phyloP scores from a whole-genome alignment of 2,797 vertebrate genomes.

The Microtus agrestis region DNA sequence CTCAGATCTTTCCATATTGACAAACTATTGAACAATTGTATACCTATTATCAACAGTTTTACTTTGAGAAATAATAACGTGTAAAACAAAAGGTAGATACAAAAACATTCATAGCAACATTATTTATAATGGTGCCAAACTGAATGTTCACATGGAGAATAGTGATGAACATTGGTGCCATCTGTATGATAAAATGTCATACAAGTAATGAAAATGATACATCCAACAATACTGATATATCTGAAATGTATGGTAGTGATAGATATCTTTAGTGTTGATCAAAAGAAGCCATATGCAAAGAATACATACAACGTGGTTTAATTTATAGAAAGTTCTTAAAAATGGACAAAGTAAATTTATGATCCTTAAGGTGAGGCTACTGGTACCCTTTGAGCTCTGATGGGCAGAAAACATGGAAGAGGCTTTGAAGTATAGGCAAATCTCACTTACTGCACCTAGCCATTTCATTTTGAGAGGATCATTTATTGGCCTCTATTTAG shows the following conservation, averaged over 20 bases:
- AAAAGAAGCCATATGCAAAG: constrained; percentile 30
- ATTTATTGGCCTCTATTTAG: constrained; percentile 48
- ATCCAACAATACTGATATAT: background rate
- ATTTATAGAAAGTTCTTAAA: constrained; percentile 48
- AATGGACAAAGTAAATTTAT: background rate
- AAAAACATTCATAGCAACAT: constrained; percentile 13
- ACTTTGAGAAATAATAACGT: constrained; percentile 24
- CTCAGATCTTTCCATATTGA: background rate
- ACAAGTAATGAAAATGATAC: constrained; percentile 27
- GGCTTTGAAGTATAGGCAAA: background rate
- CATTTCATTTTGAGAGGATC: background rate
- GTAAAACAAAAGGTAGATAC: background rate
- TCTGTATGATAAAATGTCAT: background rate
- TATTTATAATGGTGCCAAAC: background rate
- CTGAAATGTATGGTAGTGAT: background rate
- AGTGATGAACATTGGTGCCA: background rate
- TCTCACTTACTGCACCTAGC: background rate
- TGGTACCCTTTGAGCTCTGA: background rate
- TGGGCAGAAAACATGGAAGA: background rate
- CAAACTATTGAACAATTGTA: constrained; percentile 35
- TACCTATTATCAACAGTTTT: background rate
- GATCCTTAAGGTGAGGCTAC: background rate
- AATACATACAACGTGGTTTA: background rate
- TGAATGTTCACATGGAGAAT: background rate
- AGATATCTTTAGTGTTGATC: background rate